phyloP scores from a whole-genome alignment of 2,113 vertebrate genomes.

The Chascanopsetta lugubris region DNA sequence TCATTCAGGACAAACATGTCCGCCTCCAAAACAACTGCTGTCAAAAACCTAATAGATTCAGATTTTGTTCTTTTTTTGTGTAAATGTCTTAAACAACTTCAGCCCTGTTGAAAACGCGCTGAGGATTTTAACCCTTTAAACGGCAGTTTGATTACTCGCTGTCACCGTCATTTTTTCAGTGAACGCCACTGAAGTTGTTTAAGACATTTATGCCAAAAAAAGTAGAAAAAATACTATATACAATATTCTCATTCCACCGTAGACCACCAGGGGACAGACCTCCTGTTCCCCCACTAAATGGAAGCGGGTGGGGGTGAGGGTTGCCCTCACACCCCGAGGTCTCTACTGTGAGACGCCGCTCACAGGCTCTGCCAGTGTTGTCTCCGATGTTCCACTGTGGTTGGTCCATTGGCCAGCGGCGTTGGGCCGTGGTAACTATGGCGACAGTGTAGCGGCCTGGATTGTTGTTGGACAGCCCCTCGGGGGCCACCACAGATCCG shows the following conservation, averaged over 20 bases:
- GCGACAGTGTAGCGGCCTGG: constrained; percentile 56
- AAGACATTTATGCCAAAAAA: too few species aligned
- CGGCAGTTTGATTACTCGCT: too few species aligned
- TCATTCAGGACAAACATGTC: too few species aligned
- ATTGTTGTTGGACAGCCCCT: constrained; percentile 30
- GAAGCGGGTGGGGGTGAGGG: constrained; percentile 11
- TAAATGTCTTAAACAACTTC: too few species aligned
- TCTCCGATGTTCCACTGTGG: constrained; percentile 71
- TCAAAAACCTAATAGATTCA: too few species aligned
- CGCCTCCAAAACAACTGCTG: too few species aligned
- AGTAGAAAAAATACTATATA: too few species aligned
- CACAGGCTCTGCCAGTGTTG: constrained; percentile 63
- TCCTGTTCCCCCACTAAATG: constrained; percentile 35
- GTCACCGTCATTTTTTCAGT: too few species aligned
- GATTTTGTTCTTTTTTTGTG: too few species aligned
- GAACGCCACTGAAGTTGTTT: too few species aligned
- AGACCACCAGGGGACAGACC: constrained; percentile 49
- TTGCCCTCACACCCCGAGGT: constrained; percentile 43
- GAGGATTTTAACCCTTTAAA: too few species aligned
- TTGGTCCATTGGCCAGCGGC: constrained; percentile 59
- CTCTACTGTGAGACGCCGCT: constrained; percentile 64
- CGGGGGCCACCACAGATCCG: constrained; percentile 43
- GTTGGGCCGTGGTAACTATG: constrained; percentile 73
- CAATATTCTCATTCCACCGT: constrained; percentile 70
- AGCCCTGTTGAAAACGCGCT: too few species aligned